Percentiles rank a stretch among this genome's conserved stretches.
These are phyloP conservation scores for Ivindomyrus marchei DNA, from an alignment of 2,113 vertebrate genomes.

Conservation along the genomic window DNA sequence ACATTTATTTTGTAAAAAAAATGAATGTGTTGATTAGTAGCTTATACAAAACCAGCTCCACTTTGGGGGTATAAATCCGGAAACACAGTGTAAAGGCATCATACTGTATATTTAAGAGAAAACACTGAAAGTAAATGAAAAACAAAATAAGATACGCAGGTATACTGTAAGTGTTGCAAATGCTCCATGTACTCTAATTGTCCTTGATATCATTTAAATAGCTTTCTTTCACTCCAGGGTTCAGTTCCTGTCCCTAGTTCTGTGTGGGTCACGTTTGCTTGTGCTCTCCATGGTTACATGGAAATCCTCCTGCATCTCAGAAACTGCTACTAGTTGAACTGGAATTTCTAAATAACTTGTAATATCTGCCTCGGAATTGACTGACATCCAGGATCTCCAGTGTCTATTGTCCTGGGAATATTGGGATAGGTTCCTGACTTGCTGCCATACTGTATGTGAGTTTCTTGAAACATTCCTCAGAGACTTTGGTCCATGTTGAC, in stretches of 20 bases:
- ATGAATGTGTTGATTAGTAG: not conserved
- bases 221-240: not conserved
- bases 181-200: not conserved
- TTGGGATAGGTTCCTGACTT: not conserved
- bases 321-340: not conserved
- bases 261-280: not conserved
- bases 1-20: not conserved
- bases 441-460: not conserved
- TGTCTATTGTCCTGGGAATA: not conserved
- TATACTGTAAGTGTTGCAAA: not conserved
- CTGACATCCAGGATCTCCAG: not conserved
- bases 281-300: not conserved
- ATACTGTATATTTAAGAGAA: not conserved
- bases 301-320: not conserved
- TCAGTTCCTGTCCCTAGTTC: not conserved
- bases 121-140: not conserved
- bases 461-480: not conserved
- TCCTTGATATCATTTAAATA: not conserved
- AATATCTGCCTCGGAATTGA: not conserved
- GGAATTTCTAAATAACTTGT: not conserved
- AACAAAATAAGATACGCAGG: not conserved
- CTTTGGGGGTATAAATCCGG: not conserved
- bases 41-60: not conserved
- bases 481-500: not conserved
- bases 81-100: not conserved